Evolutionary conservation across 2,888 invertebrate genomes (phyloP).

Genomic region (Pyrrhosoma nymphula): DNA sequence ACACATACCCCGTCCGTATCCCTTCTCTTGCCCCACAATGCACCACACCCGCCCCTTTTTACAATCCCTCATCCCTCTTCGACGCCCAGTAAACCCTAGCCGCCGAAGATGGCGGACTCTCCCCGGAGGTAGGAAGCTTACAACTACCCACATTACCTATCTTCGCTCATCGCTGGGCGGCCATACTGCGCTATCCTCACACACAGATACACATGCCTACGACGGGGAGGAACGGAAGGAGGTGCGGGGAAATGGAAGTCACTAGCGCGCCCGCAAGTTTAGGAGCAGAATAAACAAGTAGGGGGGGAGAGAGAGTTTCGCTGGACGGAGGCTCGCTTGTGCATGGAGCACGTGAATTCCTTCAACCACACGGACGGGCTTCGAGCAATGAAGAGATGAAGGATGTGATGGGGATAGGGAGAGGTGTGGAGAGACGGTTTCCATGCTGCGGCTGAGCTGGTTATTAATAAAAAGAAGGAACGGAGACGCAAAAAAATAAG

Average conservation of each 20-base stretch:
- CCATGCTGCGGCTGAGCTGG: constrained; percentile 28
- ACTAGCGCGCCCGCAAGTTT: constrained; percentile 47
- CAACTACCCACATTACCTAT: background rate
- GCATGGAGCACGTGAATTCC: constrained; percentile 51
- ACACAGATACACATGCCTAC: too few species aligned
- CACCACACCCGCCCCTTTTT: too few species aligned
- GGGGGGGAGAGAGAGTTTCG: background rate
- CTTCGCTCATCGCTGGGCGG: constrained; percentile 15
- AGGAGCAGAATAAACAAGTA: constrained; percentile 60
- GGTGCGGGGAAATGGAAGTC: constrained; percentile 44
- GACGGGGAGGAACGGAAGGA: background rate
- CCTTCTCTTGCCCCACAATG: too few species aligned
- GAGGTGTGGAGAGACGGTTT: background rate
- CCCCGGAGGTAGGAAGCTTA: background rate
- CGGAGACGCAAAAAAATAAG: background rate
- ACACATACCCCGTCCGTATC: background rate
- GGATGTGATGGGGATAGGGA: background rate
- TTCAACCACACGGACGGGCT: constrained; percentile 9
- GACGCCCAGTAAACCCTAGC: too few species aligned
- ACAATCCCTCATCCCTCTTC: too few species aligned
- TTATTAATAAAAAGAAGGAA: constrained; percentile 2
- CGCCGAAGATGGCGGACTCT: too few species aligned
- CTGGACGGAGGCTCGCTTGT: constrained; percentile 10
- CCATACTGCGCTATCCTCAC: constrained; percentile 37
- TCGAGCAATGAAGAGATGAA: background rate